Evolutionary conservation across 2,888 invertebrate species (phyloP), one percentile per base, ranked within the genome.

Genomic region (Sclerodermus sp.): DNA sequence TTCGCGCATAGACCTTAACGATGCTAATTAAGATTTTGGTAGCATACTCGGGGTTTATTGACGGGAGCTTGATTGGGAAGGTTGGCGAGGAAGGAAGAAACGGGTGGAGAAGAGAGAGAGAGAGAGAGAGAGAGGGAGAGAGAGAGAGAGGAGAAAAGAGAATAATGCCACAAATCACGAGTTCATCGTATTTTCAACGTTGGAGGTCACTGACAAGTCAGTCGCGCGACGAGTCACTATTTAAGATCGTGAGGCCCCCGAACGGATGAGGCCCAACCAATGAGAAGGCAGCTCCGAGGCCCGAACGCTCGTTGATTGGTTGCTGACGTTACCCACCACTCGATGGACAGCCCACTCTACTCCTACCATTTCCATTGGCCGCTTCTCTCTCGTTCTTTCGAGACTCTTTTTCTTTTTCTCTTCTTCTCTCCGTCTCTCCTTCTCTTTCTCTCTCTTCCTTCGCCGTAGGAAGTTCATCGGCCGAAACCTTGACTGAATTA

Each of bases 401-500:
- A 5, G 4, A 3, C 3, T 23, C 23, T 23, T 8, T 23, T 8
- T 23, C 23, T 23, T 8, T 23, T 8, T 23, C 23, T 54, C 63
- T 67, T 67, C 63, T 67, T n/a, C 23, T 23, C 23, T 8, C 23
- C 23, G 23, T 23, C 23, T 8, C 3, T 23, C 23, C 8, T 8
- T 23, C 23, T 23, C 23, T 23, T 8, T 23, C 23, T 23, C 23
- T 54, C 63, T 67, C 67, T 64, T 67, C 67, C 67, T 57, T 42
- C 60, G 56, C 47, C 69, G 75, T 74, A 78, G 79, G 77, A 80
- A 85, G 88, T 87, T 88, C 88, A 87, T 86, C 87, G 88, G 85
- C 87, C 82, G 87, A 87, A 88, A 89, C 89, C 89, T 89, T 89
- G 88, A 88, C 88, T 88, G 87, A 88, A 85, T 88, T 85, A 88